These are phyloP conservation scores for Thaumetopoea pityocampa DNA, from an alignment of 1,140 invertebrate species.

Conservation along the genomic window DNA sequence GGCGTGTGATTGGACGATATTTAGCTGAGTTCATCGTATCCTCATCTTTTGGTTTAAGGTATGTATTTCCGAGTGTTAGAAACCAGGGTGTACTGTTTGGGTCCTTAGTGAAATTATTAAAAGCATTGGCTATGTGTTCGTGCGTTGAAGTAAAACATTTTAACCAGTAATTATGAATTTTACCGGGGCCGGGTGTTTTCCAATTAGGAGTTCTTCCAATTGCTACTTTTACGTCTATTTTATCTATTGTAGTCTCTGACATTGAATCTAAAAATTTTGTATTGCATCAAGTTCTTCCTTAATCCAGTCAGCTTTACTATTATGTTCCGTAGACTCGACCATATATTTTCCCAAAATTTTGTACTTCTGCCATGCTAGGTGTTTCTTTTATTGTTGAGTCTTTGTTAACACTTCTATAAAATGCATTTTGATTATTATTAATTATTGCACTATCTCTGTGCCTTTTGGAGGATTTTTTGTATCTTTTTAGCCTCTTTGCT, in stretches of 20 bases:
- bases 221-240: conserved; percentile 13
- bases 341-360: conserved; percentile 16
- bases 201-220: conserved; percentile 11
- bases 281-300: conserved; percentile 12
- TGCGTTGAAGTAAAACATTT: conserved; percentile 13
- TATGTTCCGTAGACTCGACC: conserved; percentile 17
- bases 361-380: conserved; percentile 6
- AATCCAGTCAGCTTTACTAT: conserved; percentile 22
- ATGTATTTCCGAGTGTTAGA: conserved; percentile 21
- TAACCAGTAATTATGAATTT: too few relatives aligned
- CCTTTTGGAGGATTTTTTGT: conserved; percentile 12
- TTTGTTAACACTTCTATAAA: conserved; percentile 17
- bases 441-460: conserved; percentile 14
- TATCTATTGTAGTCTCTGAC: conserved; percentile 7
- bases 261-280: neutral
- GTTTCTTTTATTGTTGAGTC: conserved; percentile 4
- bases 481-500: conserved; percentile 12
- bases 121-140: neutral
- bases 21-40: conserved; percentile 18
- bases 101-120: conserved; percentile 5
- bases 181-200: conserved; percentile 13
- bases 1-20: conserved; percentile 32
- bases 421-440: conserved; percentile 19
- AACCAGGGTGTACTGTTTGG: conserved; percentile 7
- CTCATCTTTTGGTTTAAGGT: conserved; percentile 26